Percentiles rank a stretch among this genome's conserved stretches.
phyloP scores from a whole-genome alignment of 35 echinoderm and acorn worm species.

The Chiridota heheva region DNA sequence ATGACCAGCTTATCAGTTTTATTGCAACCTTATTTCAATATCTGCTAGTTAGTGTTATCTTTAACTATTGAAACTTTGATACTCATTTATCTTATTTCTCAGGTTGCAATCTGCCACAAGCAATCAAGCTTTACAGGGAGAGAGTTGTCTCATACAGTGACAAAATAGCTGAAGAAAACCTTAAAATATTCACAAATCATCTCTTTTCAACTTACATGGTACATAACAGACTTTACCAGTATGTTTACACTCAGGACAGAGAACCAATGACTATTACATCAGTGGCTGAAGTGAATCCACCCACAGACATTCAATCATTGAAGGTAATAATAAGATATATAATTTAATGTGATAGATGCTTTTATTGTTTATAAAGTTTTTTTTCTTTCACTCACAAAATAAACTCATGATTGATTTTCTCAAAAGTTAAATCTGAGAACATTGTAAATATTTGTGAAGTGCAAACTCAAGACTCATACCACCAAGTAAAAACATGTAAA shows the following conservation, averaged over 20 bases:
- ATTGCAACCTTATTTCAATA: neutral
- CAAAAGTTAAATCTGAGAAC: too few species aligned
- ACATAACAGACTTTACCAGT: slow-evolving; percentile 89
- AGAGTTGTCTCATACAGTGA: slow-evolving; percentile 34
- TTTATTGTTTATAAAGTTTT: neutral
- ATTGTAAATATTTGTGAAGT: neutral
- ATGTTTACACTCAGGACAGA: slow-evolving; percentile 67
- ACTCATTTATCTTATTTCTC: slow-evolving; percentile 2
- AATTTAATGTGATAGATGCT: neutral
- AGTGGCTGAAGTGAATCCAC: slow-evolving; percentile 52
- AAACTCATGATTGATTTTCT: neutral
- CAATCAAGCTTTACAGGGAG: slow-evolving; percentile 62
- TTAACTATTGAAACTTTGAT: neutral
- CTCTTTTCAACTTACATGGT: slow-evolving; percentile 87
- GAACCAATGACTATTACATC: slow-evolving; percentile 49
- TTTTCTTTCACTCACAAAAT: neutral
- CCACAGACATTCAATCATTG: slow-evolving; percentile 43
- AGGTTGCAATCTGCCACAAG: slow-evolving; percentile 60
- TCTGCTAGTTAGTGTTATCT: neutral
- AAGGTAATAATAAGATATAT: slow-evolving; percentile 46
- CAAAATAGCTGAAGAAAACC: slow-evolving; percentile 36
- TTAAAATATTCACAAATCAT: slow-evolving; percentile 71
- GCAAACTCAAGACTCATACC: neutral
- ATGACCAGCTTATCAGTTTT: neutral
- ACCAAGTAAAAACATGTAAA: neutral